Base-by-base conservation (phyloP, 64 coral and sea anemone species). In the Porites australiensis region DNA sequence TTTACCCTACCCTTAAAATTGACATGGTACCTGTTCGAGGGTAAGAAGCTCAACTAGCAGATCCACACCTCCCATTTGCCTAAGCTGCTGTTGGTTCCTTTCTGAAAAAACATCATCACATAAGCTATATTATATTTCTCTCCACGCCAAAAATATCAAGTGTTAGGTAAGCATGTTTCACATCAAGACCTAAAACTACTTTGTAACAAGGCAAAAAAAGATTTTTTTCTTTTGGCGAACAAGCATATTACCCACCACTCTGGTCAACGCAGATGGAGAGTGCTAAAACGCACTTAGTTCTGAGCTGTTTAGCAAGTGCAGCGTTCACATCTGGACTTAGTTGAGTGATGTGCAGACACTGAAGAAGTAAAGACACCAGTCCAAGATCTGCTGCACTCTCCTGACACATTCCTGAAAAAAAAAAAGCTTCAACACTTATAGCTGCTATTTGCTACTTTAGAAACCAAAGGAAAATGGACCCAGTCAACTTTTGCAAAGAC, bases 341-440 rank as follows among this genome's bases (percentile, higher is more conserved):
- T 11, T 4, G 45, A 21, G 44, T 84, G 9, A 84, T 84, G 2
- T 68, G 62, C 3, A 84, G 44, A 68, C 81, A 84, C 62, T 84
- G 67, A 3, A 84, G 4, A 9, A 84, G 81, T 51, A 84, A 50
- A 18, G 62, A 68, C 62, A 84, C 81, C 9, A 84, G 63, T 11
- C 61, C 81, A 84, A 84, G 81, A 8, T 84, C 81, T 68, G 81
- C 81, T 67, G 81, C 43, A 68, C 43, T 84, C 8, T 84, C 81
- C 4, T 66, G 63, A 20, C 81, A 84, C 44, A 68, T 69, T 68
- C 8, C 81, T 84, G 59, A 83, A 83, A 66, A 66, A 8, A 70
- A 9, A 59, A 59, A 7, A 59, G 58, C 7, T 59, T 9, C 2
- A 59, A 0, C 58, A 13, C 13, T 59, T 37, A 37, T 37, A 37